These are phyloP conservation scores for Pelecanoides urinatrix DNA, from an alignment of 2,113 vertebrate genomes.

Conservation along the genomic window DNA sequence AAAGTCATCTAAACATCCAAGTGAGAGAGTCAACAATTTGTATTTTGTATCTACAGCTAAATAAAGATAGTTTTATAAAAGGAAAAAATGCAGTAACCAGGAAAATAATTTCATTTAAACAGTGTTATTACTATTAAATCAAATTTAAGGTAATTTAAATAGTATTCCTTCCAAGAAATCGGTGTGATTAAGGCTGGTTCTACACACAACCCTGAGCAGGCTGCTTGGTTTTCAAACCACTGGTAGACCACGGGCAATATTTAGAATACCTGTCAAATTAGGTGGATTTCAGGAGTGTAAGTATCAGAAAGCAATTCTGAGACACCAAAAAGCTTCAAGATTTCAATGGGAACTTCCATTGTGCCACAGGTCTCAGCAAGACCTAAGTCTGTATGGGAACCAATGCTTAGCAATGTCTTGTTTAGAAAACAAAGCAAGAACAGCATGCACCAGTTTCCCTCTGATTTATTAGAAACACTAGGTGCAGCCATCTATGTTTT, in stretches of 20 bases:
- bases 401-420: background rate
- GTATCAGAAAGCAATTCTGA: background rate
- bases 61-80: background rate
- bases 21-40: background rate
- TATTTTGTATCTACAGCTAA: background rate
- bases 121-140: background rate
- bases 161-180: background rate
- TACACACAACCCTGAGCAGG: background rate
- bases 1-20: background rate
- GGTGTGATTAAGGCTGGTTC: background rate
- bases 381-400: background rate
- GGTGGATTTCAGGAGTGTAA: background rate
- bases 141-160: background rate
- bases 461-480: background rate
- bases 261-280: background rate
- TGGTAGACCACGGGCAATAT: background rate
- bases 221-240: background rate
- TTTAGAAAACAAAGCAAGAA: background rate
- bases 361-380: background rate
- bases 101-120: background rate
- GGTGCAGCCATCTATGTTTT: background rate
- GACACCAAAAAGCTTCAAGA: background rate
- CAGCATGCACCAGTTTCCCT: background rate
- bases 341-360: rapidly evolving
- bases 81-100: background rate